phyloP scores from a whole-genome alignment of 1,140 invertebrate genomes.

The Acromyrmex echinatior region DNA sequence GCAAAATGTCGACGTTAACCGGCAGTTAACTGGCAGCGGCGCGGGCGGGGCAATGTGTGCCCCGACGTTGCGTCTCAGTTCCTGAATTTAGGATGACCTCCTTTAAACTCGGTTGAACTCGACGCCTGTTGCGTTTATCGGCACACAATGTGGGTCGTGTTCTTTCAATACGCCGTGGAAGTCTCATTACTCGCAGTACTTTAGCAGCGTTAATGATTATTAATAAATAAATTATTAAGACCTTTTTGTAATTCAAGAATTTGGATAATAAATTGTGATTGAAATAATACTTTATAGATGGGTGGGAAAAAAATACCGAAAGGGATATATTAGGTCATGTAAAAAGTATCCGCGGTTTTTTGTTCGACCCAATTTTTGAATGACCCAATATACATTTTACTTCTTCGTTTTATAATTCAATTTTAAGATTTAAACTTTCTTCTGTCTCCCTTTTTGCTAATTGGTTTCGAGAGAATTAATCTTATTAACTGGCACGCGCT shows the following conservation, averaged over 20 bases:
- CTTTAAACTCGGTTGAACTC: slow-evolving; percentile 51
- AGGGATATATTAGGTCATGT: too few species aligned
- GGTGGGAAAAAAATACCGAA: background rate
- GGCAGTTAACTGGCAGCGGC: too few species aligned
- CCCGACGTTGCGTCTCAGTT: slow-evolving; percentile 2
- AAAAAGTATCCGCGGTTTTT: too few species aligned
- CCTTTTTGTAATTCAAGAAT: background rate
- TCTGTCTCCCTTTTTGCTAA: background rate
- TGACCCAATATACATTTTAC: background rate
- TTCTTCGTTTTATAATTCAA: background rate
- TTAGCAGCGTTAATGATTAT: background rate
- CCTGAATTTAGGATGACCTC: slow-evolving; percentile 52
- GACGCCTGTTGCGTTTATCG: slow-evolving; percentile 52
- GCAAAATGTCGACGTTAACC: background rate
- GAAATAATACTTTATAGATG: background rate
- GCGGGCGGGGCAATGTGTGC: background rate
- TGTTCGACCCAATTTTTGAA: too few species aligned
- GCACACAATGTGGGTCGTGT: slow-evolving; percentile 29
- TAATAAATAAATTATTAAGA: slow-evolving; percentile 3
- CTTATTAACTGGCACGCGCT: background rate
- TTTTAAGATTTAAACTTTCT: background rate
- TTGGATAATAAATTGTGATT: background rate
- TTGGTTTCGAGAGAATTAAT: background rate
- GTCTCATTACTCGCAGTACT: background rate
- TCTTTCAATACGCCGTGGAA: background rate